Conservation (phyloP, 2,888 invertebrate species). For the Ametastegia equiseti region DNA sequence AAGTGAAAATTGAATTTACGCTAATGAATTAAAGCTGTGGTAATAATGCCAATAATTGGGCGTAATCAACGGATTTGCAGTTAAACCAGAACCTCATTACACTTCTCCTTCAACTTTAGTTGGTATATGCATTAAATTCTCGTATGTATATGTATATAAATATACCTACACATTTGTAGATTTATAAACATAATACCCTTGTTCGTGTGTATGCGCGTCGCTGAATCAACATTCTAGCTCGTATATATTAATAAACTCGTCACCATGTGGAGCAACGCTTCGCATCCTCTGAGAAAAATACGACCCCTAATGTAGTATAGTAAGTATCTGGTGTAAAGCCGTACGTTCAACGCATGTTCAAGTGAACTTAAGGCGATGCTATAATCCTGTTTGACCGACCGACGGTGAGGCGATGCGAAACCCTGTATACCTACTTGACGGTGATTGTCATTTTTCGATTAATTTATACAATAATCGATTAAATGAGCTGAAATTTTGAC, state of each 20-base stretch:
- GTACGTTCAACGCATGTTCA: neutral
- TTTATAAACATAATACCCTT: neutral
- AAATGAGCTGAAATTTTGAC: no score
- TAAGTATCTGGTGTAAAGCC: neutral
- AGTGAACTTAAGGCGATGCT: neutral
- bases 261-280: neutral
- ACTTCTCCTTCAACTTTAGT: neutral
- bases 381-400: neutral
- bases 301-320: neutral
- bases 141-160: neutral
- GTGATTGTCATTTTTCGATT: neutral
- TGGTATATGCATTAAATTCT: neutral
- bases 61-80: constrained; percentile 31
- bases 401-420: neutral
- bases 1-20: constrained; percentile 33
- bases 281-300: neutral
- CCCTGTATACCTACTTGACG: neutral
- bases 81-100: constrained; percentile 4
- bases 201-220: neutral
- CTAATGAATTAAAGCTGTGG: constrained; percentile 37
- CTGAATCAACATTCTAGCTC: neutral
- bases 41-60: constrained; percentile 25
- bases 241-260: constrained; percentile 11
- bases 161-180: no score
- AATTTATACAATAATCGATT: no score